phyloP scores from a whole-genome alignment of 2,113 vertebrate genomes.

The Oenanthe oenanthe region DNA sequence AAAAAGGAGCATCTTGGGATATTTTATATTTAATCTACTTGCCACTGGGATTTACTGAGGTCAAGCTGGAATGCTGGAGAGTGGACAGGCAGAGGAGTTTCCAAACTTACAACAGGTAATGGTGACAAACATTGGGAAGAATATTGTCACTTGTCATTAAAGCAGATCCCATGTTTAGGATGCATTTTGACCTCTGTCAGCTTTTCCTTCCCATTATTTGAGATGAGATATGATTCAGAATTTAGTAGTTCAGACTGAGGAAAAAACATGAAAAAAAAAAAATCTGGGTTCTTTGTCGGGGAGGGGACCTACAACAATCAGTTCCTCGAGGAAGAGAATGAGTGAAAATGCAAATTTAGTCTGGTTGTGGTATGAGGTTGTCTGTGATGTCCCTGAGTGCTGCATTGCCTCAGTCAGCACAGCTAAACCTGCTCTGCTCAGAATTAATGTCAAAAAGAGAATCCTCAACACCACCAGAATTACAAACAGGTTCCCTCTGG shows the following conservation, averaged over 20 bases:
- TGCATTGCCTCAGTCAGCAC: not conserved
- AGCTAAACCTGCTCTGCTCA: not conserved
- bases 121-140: not conserved
- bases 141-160: not conserved
- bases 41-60: too few species aligned
- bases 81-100: not conserved
- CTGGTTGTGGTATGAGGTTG: not conserved
- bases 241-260: too few species aligned
- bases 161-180: not conserved
- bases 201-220: not conserved
- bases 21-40: not conserved
- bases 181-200: not conserved
- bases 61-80: not conserved
- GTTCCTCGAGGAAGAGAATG: not conserved
- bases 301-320: not conserved
- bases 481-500: not conserved
- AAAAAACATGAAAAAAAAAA: not conserved
- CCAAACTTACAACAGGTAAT: not conserved
- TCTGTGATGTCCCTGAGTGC: not conserved
- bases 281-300: not conserved
- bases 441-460: too few species aligned
- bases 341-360: not conserved
- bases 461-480: fast-evolving
- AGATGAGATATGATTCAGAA: too few species aligned
- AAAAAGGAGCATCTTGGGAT: not conserved